Evolutionary conservation across 2,888 invertebrate genomes (phyloP).

Genomic region (Aleiodes leptofemur): DNA sequence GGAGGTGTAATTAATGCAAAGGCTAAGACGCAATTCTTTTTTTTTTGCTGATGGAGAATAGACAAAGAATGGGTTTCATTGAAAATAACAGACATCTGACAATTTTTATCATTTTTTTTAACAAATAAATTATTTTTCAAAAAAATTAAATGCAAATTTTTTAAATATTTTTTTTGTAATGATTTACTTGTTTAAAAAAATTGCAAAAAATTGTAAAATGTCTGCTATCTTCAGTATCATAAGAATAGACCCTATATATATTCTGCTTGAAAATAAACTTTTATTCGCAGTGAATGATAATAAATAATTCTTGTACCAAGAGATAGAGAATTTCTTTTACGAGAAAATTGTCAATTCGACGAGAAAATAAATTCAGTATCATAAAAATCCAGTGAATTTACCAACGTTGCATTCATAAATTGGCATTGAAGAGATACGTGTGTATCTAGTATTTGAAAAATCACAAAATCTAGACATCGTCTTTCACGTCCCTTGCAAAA

Average conservation of each 20-base stretch:
- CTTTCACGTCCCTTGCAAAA: slow-evolving; percentile 33
- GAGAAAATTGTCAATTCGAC: background rate
- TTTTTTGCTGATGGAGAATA: no score
- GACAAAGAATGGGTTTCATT: background rate
- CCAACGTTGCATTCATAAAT: slow-evolving; percentile 15
- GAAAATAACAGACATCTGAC: no score
- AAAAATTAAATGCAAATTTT: no score
- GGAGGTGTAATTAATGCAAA: slow-evolving; percentile 1
- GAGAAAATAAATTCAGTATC: slow-evolving; percentile 1
- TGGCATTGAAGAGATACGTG: slow-evolving; percentile 19
- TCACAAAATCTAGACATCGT: slow-evolving; percentile 33
- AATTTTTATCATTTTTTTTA: no score
- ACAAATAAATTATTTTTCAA: no score
- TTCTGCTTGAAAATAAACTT: no score
- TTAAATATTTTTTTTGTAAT: no score
- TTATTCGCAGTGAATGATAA: background rate
- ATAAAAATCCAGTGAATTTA: background rate
- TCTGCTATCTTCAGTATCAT: no score
- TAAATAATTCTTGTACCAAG: background rate
- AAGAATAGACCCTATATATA: no score
- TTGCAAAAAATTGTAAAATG: background rate
- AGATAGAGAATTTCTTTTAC: background rate
- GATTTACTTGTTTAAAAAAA: no score
- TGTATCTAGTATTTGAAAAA: slow-evolving; percentile 24
- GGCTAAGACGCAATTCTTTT: slow-evolving; percentile 2